phyloP scores from a whole-genome alignment of 2,113 vertebrate species.

The Coryphaenoides rupestris region DNA sequence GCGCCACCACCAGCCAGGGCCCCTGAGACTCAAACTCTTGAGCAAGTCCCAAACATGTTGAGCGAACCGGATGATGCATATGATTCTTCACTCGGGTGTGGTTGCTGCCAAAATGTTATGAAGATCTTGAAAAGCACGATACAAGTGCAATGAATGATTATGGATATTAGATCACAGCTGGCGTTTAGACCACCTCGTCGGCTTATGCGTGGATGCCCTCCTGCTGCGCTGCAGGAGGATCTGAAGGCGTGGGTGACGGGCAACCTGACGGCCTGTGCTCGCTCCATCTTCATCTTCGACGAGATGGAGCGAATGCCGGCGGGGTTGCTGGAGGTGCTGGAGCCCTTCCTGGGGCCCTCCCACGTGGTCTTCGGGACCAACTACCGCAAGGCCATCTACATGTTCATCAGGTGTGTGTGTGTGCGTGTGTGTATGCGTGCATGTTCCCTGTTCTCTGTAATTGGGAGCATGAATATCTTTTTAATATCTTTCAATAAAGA shows the following conservation, averaged over 20 bases:
- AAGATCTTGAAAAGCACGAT: too few species aligned
- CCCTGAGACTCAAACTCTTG: too few species aligned
- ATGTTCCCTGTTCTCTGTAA: too few species aligned
- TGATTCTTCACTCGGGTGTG: too few species aligned
- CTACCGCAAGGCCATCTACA: constrained; percentile 94
- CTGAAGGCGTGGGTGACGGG: constrained; percentile 87
- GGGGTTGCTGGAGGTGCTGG: constrained; percentile 82
- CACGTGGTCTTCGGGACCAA: constrained; percentile 90
- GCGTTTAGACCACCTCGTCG: too few species aligned
- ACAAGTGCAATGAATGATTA: neutral
- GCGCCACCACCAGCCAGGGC: too few species aligned
- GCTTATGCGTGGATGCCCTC: neutral
- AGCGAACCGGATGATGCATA: too few species aligned
- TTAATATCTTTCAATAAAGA: too few species aligned
- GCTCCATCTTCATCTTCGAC: constrained; percentile 91
- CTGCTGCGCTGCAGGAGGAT: constrained; percentile 63
- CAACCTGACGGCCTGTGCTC: constrained; percentile 85
- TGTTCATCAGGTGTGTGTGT: constrained; percentile 84
- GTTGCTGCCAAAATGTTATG: too few species aligned
- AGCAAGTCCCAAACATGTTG: too few species aligned
- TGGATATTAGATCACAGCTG: neutral
- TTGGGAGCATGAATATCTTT: too few species aligned
- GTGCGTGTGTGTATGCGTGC: too few species aligned
- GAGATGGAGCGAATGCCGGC: constrained; percentile 94
- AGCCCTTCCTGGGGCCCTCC: constrained; percentile 84